Evolutionary conservation across 1,140 invertebrate genomes (phyloP).

Genomic region (Apis cerana): DNA sequence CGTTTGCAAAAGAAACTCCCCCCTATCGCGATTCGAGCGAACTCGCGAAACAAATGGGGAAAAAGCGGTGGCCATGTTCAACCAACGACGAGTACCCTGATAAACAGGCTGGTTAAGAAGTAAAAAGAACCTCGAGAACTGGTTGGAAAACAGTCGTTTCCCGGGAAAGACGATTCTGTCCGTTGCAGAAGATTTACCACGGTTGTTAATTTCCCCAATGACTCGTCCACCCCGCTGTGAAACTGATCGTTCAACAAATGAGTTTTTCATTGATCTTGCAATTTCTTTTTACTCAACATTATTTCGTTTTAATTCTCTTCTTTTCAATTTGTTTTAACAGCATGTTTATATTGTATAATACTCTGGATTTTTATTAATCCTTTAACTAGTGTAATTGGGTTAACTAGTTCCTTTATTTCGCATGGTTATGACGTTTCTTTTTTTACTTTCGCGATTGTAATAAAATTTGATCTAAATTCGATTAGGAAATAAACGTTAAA

Average conservation of each 20-base stretch:
- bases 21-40: constrained; percentile 24
- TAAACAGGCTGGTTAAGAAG: constrained; percentile 31
- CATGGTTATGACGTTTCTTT: no score
- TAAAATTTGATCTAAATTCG: no score
- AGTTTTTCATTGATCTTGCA: neutral
- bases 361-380: no score
- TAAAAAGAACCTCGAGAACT: neutral
- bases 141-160: neutral
- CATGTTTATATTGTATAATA: neutral
- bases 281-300: neutral
- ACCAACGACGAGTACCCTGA: constrained; percentile 19
- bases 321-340: neutral
- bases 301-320: no score
- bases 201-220: neutral
- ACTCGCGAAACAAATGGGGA: constrained; percentile 22
- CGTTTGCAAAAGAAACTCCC: constrained; percentile 39
- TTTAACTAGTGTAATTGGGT: no score
- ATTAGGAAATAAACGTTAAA: no score
- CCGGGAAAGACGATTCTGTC: neutral
- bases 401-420: no score
- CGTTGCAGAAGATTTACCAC: neutral
- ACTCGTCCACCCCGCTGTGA: neutral
- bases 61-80: neutral
- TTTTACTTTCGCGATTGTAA: no score
- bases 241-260: neutral